Evolutionary conservation across 2,113 vertebrate species (phyloP).

Genomic region (Aspiorhynchus laticeps): DNA sequence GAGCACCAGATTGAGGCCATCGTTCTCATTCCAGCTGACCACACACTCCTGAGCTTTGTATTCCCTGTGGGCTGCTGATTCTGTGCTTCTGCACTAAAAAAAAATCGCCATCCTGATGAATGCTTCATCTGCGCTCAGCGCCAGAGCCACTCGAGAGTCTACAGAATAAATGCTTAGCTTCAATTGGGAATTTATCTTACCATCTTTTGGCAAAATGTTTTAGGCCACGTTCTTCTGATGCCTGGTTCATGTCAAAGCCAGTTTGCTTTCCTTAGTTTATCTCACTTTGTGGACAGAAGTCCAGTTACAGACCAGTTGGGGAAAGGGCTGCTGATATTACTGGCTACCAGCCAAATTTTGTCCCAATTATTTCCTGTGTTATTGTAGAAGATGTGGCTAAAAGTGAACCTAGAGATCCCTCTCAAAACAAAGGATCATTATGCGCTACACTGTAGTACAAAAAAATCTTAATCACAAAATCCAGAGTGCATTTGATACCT

Average conservation of each 20-base stretch:
- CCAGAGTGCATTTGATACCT: constrained; percentile 4
- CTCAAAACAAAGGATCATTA: constrained; percentile 41
- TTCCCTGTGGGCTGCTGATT: constrained; percentile 49
- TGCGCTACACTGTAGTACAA: constrained; percentile 24
- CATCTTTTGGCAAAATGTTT: constrained; percentile 20
- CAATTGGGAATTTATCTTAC: constrained; percentile 46
- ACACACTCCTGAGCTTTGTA: constrained; percentile 44
- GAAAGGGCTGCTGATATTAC: constrained; percentile 15
- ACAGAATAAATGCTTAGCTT: constrained; percentile 42
- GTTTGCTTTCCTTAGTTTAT: constrained; percentile 28
- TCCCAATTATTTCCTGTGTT: constrained; percentile 51
- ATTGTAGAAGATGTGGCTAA: constrained; percentile 29
- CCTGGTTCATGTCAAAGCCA: constrained; percentile 37
- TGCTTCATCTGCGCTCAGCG: constrained; percentile 42
- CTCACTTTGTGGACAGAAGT: constrained; percentile 17
- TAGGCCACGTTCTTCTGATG: constrained; percentile 29
- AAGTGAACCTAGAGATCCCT: constrained; percentile 27
- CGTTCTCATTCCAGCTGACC: constrained; percentile 56
- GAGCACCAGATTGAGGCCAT: constrained; percentile 37
- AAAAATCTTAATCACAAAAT: constrained; percentile 29
- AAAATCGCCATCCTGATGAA: constrained; percentile 42
- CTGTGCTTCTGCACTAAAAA: constrained; percentile 48
- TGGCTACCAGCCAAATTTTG: constrained; percentile 44
- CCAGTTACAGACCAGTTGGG: constrained; percentile 14
- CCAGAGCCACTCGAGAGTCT: constrained; percentile 30